Base-by-base conservation (phyloP, 1,140 invertebrate species). In the Archivesica marissinica region DNA sequence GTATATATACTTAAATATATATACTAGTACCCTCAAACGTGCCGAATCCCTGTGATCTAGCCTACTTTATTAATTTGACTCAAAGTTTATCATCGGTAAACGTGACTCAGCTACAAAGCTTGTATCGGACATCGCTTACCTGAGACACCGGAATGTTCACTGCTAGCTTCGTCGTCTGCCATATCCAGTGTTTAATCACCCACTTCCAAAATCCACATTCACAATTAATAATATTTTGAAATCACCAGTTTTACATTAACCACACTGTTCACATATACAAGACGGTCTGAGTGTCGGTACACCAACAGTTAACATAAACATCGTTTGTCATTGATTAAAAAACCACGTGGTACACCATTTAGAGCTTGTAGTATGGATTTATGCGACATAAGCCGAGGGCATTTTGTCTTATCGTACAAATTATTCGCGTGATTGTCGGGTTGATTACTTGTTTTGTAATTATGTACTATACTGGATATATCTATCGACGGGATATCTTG, bases 331-430 rank as follows among this genome's bases (percentile, higher is more conserved):
- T 64, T 64, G 59, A 64, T 64, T 35, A 64, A 33, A 64, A n/a
- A 35, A 25, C 38, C 59, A 64, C 59, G 59, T 64, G 59, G 30
- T 64, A 33, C 13, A 25, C 17, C 20, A 17, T 15, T 33, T 17
- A 64, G 38, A 33, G 30, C n/a, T 13, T 64, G 38, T 17, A 33
- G 28, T 35, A 25, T 64, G 23, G 23, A 17, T 64, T 64, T 64
- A 64, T 64, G 59, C 59, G 30, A 35, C 59, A 9, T 35, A 35
- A 35, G 30, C 59, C 30, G 30, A 17, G 59, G 59, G 59, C 59
- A 35, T 64, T 64, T 59, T 64, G 1, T 28, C 59, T 64, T 64
- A 64, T 64, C 59, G 59, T 30, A 64, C 59, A 64, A 64, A 64
- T 64, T 59, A 30, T 59, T 33, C 25, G 59, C 1, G 17, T 13